Conservation (phyloP, 2,113 vertebrate species). For the Columbina picui region DNA sequence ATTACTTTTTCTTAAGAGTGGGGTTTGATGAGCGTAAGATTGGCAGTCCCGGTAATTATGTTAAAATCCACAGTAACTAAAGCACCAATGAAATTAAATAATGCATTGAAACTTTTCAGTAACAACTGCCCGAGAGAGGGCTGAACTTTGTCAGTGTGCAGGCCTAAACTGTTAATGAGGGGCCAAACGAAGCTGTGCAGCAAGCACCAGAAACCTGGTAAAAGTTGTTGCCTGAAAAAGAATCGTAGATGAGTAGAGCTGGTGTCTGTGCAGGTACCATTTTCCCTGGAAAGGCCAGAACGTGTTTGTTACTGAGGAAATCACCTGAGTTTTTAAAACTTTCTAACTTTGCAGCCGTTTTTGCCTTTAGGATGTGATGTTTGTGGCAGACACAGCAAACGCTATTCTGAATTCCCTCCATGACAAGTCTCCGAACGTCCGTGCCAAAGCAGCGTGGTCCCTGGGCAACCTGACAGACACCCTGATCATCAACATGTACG, state of each 20-base stretch:
- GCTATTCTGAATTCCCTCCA: conserved; percentile 88
- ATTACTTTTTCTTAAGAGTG: not conserved
- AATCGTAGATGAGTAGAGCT: not conserved
- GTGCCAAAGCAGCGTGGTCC: conserved; percentile 96
- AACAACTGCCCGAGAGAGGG: not conserved
- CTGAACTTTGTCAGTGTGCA: not conserved
- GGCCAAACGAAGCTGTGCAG: not conserved
- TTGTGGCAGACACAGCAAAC: conserved; percentile 94
- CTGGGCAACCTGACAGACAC: conserved; percentile 96
- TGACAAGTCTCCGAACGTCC: conserved; percentile 90
- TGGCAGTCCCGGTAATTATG: not conserved
- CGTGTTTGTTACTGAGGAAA: not conserved
- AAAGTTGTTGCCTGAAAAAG: not conserved
- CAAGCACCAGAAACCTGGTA: not conserved
- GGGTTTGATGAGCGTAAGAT: not conserved
- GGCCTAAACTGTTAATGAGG: not conserved
- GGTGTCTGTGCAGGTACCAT: not conserved
- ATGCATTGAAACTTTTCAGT: not conserved
- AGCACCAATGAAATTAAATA: not conserved
- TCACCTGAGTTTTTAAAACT: not conserved
- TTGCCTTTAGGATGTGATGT: conserved; percentile 90
- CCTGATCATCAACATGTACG: conserved; percentile 93
- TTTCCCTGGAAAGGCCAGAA: not conserved
- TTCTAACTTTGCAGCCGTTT: not conserved
- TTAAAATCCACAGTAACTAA: conserved; percentile 28